Percentiles rank a stretch among this genome's conserved stretches.
These are phyloP conservation scores for Microctonus aethiopoides DNA, from an alignment of 2,888 invertebrate species.

Conservation along the genomic window DNA sequence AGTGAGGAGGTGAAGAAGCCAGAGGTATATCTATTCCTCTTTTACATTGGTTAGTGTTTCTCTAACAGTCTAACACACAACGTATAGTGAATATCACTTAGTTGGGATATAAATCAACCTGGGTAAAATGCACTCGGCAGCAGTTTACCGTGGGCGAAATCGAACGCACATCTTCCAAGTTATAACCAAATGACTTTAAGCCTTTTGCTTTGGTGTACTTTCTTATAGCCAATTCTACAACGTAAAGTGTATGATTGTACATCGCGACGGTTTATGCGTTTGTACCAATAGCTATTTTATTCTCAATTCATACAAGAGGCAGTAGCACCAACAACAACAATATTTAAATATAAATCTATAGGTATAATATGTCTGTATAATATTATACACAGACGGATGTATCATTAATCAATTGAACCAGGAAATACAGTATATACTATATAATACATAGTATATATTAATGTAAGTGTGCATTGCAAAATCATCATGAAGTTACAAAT, in stretches of 20 bases:
- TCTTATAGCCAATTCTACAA: not conserved
- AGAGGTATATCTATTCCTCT: not conserved
- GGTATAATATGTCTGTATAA: not conserved
- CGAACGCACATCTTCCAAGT: constrained; percentile 28
- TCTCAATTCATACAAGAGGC: not conserved
- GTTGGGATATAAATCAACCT: constrained; percentile 43
- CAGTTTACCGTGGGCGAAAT: constrained; percentile 35
- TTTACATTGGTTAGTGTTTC: constrained; percentile 24
- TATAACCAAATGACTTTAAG: constrained; percentile 2
- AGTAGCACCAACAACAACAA: not conserved
- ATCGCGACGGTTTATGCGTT: constrained; percentile 17
- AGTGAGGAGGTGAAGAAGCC: constrained; percentile 24
- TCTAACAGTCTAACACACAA: constrained; percentile 32
- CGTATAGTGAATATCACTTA: constrained; percentile 36
- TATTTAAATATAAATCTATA: not conserved
- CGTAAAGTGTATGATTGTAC: not conserved
- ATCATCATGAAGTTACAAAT: constrained; percentile 55
- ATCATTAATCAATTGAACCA: constrained; percentile 59
- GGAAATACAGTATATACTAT: constrained; percentile 45
- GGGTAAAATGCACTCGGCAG: constrained; percentile 28
- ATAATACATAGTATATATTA: not conserved
- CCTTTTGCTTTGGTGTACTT: not conserved
- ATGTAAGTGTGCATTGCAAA: constrained; percentile 48
- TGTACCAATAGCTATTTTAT: constrained; percentile 2
- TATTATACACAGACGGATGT: constrained; percentile 31